Evolutionary conservation across 2,797 vertebrate genomes (phyloP), one percentile per base, ranked within the genome.

Genomic region (Bucorvus abyssinicus): DNA sequence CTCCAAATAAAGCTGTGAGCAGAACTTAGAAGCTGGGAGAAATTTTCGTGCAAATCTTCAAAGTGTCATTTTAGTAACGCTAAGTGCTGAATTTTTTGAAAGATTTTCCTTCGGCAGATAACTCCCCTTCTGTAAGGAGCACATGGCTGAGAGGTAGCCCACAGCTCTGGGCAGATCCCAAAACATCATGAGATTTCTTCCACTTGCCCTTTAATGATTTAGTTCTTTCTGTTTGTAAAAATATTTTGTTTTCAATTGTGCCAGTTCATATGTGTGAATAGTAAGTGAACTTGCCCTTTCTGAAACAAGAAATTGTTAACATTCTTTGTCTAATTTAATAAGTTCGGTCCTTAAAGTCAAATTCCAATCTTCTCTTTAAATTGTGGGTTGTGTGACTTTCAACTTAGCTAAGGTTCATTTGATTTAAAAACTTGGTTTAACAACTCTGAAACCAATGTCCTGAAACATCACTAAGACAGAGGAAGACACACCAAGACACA

Each of bases 11-110:
- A 93, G 59, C 59, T 78, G 87, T 67, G 63, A 63, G 63, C 40
- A 95, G 80, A 73, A 63, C 47, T 32, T 94, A 38, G 90, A 91
- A 88, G n/a, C 59, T 55, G 50, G 32, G 69, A 74, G 55, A 90
- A 59, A 81, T 76, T 81, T 82, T 59, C 55, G 65, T 73, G 90
- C 30, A 89, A 64, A 92, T 14, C 77, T 93, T 89, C 90, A 93
- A 90, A 95, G 77, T 44, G 17, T 87, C 38, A 12, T 18, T 91
- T 60, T 12, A 34, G 27, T 70, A 74, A 82, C 47, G 34, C 68
- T 76, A 75, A 64, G n/a, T 30, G 21, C 74, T 84, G 36, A 63
- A 56, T 65, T 61, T 94, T 94, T 95, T 57, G 38, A 26, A 90
- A 86, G 45, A 55, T 45, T 20, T 82, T 50, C 69, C 69, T 69